Conservation (phyloP, 2,113 vertebrate genomes). For the Prochilodus magdalenae region DNA sequence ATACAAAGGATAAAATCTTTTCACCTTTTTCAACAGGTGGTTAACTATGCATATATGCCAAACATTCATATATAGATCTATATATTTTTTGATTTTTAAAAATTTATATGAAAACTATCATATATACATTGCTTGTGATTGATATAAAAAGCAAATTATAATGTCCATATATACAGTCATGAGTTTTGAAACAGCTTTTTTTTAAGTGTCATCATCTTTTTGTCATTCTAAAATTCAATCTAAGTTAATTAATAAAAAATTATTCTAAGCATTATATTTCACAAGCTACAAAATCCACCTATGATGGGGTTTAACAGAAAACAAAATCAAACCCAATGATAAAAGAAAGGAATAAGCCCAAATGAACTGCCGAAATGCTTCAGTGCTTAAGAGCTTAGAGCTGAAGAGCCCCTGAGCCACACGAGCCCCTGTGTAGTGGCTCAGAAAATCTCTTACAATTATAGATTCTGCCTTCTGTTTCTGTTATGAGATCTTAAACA, state of each 20-base stretch:
- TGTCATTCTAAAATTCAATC: conserved; percentile 73
- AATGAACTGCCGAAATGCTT: conserved; percentile 63
- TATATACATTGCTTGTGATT: conserved; percentile 83
- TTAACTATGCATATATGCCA: conserved; percentile 87
- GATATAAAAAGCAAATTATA: conserved; percentile 75
- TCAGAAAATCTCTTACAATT: conserved; percentile 68
- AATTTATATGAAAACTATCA: conserved; percentile 85
- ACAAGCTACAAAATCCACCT: conserved; percentile 82
- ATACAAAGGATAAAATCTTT: conserved; percentile 85
- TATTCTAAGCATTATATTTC: conserved; percentile 69
- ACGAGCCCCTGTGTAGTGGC: conserved; percentile 74
- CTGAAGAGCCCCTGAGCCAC: conserved; percentile 43
- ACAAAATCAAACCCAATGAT: conserved; percentile 37
- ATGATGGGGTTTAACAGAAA: conserved; percentile 67
- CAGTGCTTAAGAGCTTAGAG: conserved; percentile 43
- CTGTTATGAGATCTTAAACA: conserved; percentile 28
- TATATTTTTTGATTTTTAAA: conserved; percentile 80
- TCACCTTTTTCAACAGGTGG: conserved; percentile 80
- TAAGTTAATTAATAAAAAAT: conserved; percentile 62
- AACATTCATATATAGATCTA: conserved; percentile 86
- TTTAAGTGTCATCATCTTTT: conserved; percentile 43
- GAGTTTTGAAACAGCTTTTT: conserved; percentile 65
- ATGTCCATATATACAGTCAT: conserved; percentile 77
- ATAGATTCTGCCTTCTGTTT: conserved; percentile 60
- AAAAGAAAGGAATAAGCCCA: conserved; percentile 46